Percentiles rank a stretch among this genome's conserved stretches.
These are phyloP conservation scores for Lasius fuliginosus DNA, from an alignment of 2,888 invertebrate genomes.

Conservation along the genomic window DNA sequence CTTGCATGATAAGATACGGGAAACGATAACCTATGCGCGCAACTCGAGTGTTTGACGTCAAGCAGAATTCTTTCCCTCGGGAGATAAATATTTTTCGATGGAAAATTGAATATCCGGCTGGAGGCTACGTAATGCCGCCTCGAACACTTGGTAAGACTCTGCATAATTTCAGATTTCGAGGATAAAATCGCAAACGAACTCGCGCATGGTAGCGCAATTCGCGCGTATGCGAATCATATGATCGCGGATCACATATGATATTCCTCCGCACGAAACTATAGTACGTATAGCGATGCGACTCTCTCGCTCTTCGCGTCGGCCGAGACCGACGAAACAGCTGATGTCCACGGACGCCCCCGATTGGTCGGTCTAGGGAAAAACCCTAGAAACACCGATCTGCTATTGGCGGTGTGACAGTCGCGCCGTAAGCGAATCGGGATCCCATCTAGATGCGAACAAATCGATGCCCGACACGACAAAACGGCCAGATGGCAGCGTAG, in stretches of 20 bases:
- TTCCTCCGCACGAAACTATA: neutral
- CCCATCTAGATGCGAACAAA: neutral
- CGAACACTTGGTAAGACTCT: conserved; percentile 76
- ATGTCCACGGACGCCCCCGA: too few relatives aligned
- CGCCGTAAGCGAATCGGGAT: too few relatives aligned
- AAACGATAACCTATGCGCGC: conserved; percentile 62
- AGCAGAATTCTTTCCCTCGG: conserved; percentile 5
- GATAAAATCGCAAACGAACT: neutral
- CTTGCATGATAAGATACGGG: conserved; percentile 74
- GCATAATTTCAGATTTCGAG: conserved; percentile 71
- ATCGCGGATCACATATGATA: neutral
- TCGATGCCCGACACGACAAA: neutral
- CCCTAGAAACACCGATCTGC: too few relatives aligned
- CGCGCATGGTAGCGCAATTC: neutral
- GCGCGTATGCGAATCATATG: neutral
- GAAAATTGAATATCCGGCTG: conserved; percentile 64
- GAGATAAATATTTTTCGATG: conserved; percentile 33
- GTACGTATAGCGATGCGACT: too few relatives aligned
- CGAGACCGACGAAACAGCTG: too few relatives aligned
- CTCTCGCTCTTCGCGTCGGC: too few relatives aligned
- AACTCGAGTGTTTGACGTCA: conserved; percentile 20
- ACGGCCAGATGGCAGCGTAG: conserved; percentile 39
- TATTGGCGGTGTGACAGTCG: too few relatives aligned
- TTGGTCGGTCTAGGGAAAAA: too few relatives aligned
- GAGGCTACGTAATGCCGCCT: conserved; percentile 71